Evolutionary conservation across 2,888 invertebrate species (phyloP).

Genomic region (Uropetala carovei): DNA sequence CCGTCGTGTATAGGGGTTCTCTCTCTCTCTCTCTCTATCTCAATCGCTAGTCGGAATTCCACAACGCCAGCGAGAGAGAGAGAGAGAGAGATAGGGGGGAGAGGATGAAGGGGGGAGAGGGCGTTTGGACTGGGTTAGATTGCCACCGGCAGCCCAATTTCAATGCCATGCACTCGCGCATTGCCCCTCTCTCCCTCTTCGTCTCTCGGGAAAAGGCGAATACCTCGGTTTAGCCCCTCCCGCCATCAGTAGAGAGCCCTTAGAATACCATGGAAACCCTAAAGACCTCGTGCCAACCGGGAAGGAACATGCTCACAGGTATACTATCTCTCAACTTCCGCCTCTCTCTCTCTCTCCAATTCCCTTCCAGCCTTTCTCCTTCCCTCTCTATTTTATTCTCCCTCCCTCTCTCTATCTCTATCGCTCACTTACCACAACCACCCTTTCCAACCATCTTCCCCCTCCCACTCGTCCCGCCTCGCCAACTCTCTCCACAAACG

Average conservation of each 20-base stretch:
- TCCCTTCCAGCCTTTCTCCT: not conserved
- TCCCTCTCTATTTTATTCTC: no score
- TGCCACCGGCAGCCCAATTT: not conserved
- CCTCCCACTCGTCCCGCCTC: no score
- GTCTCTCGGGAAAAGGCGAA: not conserved
- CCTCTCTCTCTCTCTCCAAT: not conserved
- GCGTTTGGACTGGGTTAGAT: not conserved
- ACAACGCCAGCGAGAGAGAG: not conserved
- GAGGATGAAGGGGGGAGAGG: no score
- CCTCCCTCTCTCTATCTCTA: no score
- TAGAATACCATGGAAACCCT: not conserved
- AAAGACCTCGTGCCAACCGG: not conserved
- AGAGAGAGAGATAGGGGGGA: not conserved
- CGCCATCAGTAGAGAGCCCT: not conserved
- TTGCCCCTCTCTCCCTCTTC: not conserved
- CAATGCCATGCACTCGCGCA: not conserved
- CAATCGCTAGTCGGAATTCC: no score
- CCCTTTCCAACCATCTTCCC: no score
- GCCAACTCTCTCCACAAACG: no score
- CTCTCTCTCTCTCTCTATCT: no score
- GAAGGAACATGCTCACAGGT: slow-evolving; percentile 1
- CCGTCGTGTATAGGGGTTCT: no score
- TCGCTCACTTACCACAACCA: no score
- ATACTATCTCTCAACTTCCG: not conserved
- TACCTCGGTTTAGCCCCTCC: not conserved